Percentiles rank a stretch among this genome's conserved stretches.
phyloP scores from a whole-genome alignment of 1,140 invertebrate genomes.

The Drosophila ercepeae region DNA sequence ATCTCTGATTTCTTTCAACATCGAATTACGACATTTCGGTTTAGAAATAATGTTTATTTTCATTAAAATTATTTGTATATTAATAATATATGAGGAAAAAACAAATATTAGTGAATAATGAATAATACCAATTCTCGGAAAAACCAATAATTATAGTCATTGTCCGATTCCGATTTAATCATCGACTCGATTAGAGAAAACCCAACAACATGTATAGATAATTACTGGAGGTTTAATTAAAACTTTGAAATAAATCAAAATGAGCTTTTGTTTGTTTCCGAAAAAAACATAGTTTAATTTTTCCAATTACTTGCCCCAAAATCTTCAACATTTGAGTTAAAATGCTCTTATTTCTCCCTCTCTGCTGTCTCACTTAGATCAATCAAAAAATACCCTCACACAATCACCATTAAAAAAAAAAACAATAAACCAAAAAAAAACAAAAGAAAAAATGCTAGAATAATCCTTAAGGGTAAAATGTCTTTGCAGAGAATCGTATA shows the following conservation, averaged over 20 bases:
- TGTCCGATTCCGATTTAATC: neutral
- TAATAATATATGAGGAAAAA: neutral
- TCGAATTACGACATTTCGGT: no score
- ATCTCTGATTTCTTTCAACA: no score
- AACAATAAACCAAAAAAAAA: no score
- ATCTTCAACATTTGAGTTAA: slow-evolving; percentile 31
- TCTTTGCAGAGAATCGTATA: slow-evolving; percentile 83
- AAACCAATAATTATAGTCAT: neutral
- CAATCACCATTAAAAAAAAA: slow-evolving; percentile 51
- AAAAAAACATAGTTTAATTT: neutral
- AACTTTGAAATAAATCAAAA: neutral
- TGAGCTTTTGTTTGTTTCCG: neutral
- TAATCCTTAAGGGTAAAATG: slow-evolving; percentile 84
- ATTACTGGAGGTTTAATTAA: neutral
- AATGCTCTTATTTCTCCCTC: slow-evolving; percentile 52
- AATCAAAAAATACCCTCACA: slow-evolving; percentile 50
- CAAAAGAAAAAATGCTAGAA: slow-evolving; percentile 73
- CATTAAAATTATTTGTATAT: neutral
- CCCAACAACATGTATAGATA: neutral
- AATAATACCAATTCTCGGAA: neutral
- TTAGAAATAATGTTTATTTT: no score
- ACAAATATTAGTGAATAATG: neutral
- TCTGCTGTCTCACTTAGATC: slow-evolving; percentile 48
- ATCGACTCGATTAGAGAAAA: neutral
- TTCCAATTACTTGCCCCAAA: neutral